Base-by-base conservation (phyloP, 2,113 vertebrate genomes). In the Antigone vipio region DNA sequence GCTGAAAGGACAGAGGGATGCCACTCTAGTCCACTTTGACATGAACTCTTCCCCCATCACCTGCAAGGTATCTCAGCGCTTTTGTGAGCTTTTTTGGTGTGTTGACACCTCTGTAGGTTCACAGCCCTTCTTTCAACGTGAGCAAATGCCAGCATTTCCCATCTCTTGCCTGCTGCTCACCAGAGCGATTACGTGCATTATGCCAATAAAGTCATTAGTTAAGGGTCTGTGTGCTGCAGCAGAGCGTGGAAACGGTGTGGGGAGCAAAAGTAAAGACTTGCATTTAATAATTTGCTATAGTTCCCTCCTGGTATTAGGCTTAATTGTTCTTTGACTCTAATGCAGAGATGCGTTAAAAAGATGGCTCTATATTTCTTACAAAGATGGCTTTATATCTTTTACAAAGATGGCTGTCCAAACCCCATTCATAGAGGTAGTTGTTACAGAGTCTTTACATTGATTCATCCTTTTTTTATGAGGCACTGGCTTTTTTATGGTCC, bases 391-490 rank as follows among this genome's bases (percentile, higher is more conserved):
- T 66, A 8, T 62, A 12, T 47, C 49, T 27, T 11, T 77, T 89
- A 60, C 90, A 81, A 53, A 32, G 66, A 34, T 38, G 21, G 26
- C 62, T 77, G 53, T 55, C 56, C 49, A n/a, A 17, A 62, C 3
- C 10, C 29, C 89, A 77, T 95, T 95, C 89, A 85, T 16, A 59
- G 60, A 77, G 40, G 59, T 50, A 60, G 44, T 58, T 67, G 40
- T 62, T 45, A 9, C 47, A 67, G n/a, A 64, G 50, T 50, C 63
- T 82, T 85, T 63, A 49, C 44, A 8, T 80, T 64, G 85, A 75
- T 96, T 91, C 63, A 72, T 93, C 68, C 47, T 77, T 93, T 93
- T 96, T 95, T 97, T 80, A 83, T 72, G 78, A 92, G 55, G 35
- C 69, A 30, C 52, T 88, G 63, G 23, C 62, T 84, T 89, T 92